Evolutionary conservation across 2,888 invertebrate genomes (phyloP).

Genomic region (Eupithecia dodoneata): DNA sequence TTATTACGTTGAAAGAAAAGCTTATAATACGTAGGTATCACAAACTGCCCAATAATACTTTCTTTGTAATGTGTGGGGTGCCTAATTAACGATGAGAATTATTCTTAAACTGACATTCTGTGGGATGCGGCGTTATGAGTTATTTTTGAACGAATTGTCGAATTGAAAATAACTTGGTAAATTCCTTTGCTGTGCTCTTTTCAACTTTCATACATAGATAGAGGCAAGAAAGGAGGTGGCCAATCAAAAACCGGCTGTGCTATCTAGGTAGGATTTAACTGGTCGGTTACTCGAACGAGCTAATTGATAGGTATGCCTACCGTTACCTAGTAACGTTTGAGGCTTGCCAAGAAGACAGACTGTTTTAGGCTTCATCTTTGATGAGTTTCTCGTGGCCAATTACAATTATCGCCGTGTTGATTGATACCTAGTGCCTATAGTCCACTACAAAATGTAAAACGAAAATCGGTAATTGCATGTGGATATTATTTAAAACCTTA

Average conservation of each 20-base stretch:
- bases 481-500: too few relatives aligned
- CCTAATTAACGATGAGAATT: too few relatives aligned
- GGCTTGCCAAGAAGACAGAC: conserved; percentile 27
- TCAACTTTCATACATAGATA: background rate
- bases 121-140: too few relatives aligned
- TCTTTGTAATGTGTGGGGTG: too few relatives aligned
- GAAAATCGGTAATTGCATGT: too few relatives aligned
- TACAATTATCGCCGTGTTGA: background rate
- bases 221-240: background rate
- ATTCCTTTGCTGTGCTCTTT: too few relatives aligned
- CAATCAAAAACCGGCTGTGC: conserved; percentile 14
- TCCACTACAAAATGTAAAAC: background rate
- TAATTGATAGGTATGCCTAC: conserved; percentile 40
- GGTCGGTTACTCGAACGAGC: conserved; percentile 25
- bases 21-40: too few relatives aligned
- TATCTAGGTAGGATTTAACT: conserved; percentile 37
- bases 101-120: too few relatives aligned
- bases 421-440: background rate
- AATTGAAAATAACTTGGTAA: too few relatives aligned
- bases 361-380: background rate
- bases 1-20: too few relatives aligned
- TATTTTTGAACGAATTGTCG: too few relatives aligned
- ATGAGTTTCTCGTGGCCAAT: background rate
- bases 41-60: too few relatives aligned
- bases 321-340: conserved; percentile 34